Evolutionary conservation across 2,797 vertebrate species (phyloP).

Genomic region (Scolopax rusticola): DNA sequence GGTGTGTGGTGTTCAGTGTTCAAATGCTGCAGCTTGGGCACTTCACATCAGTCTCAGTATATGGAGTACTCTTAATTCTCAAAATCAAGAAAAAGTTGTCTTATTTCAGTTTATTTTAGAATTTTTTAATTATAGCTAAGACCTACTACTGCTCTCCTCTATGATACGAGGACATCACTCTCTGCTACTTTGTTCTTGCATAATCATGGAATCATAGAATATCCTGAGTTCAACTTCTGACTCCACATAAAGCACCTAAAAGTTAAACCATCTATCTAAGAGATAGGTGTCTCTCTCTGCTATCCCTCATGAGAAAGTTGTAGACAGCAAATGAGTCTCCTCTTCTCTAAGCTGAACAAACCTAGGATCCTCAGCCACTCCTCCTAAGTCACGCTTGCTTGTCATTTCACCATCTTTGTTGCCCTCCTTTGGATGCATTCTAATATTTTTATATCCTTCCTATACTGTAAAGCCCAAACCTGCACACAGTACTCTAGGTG

Average conservation of each 20-base stretch:
- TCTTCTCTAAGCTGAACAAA: not conserved
- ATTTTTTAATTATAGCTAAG: not conserved
- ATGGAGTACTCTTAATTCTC: not conserved
- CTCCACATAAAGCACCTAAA: not conserved
- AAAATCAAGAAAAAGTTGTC: not conserved
- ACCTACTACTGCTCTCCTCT: not conserved
- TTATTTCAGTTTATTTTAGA: not conserved
- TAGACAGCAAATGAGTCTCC: not conserved
- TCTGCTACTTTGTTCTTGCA: not conserved
- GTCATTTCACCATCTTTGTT: not conserved
- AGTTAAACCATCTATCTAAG: not conserved
- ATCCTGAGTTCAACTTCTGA: not conserved
- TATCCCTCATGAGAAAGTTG: not conserved
- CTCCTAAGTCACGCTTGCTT: fast-evolving
- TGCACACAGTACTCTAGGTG: not conserved
- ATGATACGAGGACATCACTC: not conserved
- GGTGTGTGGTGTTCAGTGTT: not conserved
- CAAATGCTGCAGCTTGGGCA: not conserved
- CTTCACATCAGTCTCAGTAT: not conserved
- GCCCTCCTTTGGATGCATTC: not conserved
- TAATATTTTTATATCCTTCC: not conserved
- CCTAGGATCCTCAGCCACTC: not conserved
- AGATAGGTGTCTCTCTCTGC: not conserved
- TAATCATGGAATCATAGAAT: not conserved
- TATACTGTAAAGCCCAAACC: not conserved